Conservation (phyloP, 2,113 vertebrate species). For the Mustelus asterias region DNA sequence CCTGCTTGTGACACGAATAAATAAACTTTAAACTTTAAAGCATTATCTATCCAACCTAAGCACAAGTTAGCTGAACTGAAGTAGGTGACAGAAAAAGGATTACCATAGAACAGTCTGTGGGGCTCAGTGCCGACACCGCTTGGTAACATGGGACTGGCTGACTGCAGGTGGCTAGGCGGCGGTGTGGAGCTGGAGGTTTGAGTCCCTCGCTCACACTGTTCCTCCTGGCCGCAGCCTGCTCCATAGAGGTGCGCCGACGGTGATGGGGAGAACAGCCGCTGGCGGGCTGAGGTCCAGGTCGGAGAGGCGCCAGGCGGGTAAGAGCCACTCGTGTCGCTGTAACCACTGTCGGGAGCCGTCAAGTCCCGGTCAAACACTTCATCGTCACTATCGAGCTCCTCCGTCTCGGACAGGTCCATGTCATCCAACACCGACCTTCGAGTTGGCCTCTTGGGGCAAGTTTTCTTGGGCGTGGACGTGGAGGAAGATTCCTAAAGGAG, state of each 20-base stretch:
- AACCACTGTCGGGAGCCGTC: conserved; percentile 62
- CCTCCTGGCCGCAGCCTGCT: conserved; percentile 59
- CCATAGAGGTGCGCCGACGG: conserved; percentile 70
- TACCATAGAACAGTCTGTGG: conserved; percentile 74
- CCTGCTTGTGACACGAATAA: no score
- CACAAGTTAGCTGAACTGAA: not conserved
- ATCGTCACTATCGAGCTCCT: conserved; percentile 70
- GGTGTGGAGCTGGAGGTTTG: conserved; percentile 69
- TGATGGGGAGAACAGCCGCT: conserved; percentile 67
- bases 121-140: conserved; percentile 71
- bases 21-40: no score
- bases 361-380: conserved; percentile 70
- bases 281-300: conserved; percentile 59
- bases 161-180: conserved; percentile 43
- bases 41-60: not conserved
- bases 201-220: conserved; percentile 71
- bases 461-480: not conserved
- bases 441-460: not conserved
- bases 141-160: conserved; percentile 71
- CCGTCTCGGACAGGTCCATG: conserved; percentile 53
- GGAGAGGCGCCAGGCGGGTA: conserved; percentile 65
- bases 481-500: not conserved
- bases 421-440: not conserved
- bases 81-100: conserved; percentile 48
- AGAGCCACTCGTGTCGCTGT: conserved; percentile 45